Evolutionary conservation across 2,888 invertebrate genomes (phyloP).

Genomic region (Pocota personata): DNA sequence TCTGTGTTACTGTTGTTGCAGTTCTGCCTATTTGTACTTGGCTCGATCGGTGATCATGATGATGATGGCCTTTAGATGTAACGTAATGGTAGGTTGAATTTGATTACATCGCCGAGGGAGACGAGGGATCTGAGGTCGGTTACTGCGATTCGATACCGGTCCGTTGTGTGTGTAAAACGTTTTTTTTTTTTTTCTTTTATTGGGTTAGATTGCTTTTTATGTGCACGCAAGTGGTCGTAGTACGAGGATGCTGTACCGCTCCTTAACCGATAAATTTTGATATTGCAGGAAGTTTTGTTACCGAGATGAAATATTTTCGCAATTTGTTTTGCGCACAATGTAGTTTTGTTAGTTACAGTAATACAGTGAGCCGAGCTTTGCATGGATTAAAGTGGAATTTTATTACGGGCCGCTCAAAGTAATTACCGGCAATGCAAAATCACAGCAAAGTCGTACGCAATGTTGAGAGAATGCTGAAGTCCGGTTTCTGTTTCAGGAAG

Average conservation of each 20-base stretch:
- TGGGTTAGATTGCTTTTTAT: conserved; percentile 53
- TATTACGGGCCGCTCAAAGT: conserved; percentile 62
- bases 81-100: conserved; percentile 65
- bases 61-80: conserved; percentile 66
- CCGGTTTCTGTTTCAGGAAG: conserved; percentile 70
- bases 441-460: conserved; percentile 41
- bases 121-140: neutral
- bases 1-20: conserved; percentile 47
- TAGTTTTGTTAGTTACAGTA: conserved; percentile 18
- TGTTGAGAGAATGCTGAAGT: conserved; percentile 39
- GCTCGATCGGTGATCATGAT: conserved; percentile 64
- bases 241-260: conserved; percentile 53
- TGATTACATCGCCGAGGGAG: conserved; percentile 39
- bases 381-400: conserved; percentile 59
- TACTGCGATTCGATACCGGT: conserved; percentile 34
- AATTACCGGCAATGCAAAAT: conserved; percentile 57
- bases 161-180: neutral
- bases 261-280: conserved; percentile 62
- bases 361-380: conserved; percentile 26
- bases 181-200: conserved; percentile 20
- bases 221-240: conserved; percentile 58
- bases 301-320: conserved; percentile 61
- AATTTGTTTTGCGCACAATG: conserved; percentile 60
- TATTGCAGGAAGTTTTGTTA: conserved; percentile 52
- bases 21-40: conserved; percentile 61